Percentiles rank a stretch among this genome's conserved stretches.
phyloP scores from a whole-genome alignment of 2,113 vertebrate genomes.

The Pipa parva region DNA sequence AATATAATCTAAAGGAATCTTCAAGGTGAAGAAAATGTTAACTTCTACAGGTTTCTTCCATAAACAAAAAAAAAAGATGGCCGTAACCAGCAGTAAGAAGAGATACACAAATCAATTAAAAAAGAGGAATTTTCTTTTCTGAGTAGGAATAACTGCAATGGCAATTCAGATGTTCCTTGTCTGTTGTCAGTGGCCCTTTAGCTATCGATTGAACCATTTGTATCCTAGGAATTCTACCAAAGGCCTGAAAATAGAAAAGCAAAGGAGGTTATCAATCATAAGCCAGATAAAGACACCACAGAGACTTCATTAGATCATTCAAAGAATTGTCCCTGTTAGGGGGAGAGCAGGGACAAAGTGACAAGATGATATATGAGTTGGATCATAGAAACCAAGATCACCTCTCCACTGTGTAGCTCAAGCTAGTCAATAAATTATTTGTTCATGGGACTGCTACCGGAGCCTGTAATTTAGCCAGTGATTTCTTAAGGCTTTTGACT shows the following conservation, averaged over 20 bases:
- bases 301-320: not conserved
- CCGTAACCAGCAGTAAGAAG: too few relatives aligned
- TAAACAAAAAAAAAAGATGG: too few relatives aligned
- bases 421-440: too few relatives aligned
- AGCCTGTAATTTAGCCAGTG: not conserved
- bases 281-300: not conserved
- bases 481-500: not conserved
- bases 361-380: not conserved
- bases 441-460: not conserved
- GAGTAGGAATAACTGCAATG: too few relatives aligned
- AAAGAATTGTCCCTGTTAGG: not conserved
- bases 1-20: too few relatives aligned
- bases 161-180: too few relatives aligned
- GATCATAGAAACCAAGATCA: not conserved
- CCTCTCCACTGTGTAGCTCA: not conserved
- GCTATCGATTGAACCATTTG: too few relatives aligned
- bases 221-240: not conserved
- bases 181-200: too few relatives aligned
- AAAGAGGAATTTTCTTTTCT: too few relatives aligned
- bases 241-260: not conserved
- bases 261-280: not conserved
- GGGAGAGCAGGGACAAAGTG: not conserved
- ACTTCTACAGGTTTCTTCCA: too few relatives aligned
- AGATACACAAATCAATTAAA: too few relatives aligned
- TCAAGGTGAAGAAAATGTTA: too few relatives aligned